Evolutionary conservation across 92 coral and sea anemone species (phyloP), one percentile per base, ranked within the genome.

Genomic region (Actinernus sp.): DNA sequence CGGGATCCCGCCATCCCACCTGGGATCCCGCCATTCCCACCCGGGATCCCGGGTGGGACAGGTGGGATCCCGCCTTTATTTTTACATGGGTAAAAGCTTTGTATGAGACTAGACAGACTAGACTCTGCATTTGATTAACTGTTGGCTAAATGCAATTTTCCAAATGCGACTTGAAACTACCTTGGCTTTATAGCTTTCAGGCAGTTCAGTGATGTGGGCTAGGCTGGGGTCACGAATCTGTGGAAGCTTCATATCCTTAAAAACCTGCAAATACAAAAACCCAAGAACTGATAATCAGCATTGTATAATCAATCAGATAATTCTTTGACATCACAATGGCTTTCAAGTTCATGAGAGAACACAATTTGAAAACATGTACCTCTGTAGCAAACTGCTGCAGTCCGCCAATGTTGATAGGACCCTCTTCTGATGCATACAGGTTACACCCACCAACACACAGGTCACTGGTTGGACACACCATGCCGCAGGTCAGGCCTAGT

Each of bases 391-490:
- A 94, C 84, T 94, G 98, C 60, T 94, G 98, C 20, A 94, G 76
- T 9, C 98, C 98, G 25, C 98, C 98, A 43, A 94, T 94, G 68
- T 94, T 94, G 53, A 94, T 94, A 4, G 98, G 98, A 2, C 98
- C 98, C 76, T 94, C 98, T 30, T 94, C 98, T 30, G 94, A 86
- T 49, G 98, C 98, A 61, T 94, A 90, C 58, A 94, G 69, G 58
- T 94, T 94, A 78, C 98, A 94, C 36, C 98, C 98, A 28, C 98
- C 98, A 26, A 94, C 98, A 79, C 98, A 94, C 56, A 94, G 82
- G 56, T 94, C 98, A 68, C 98, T 94, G 8, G 98, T 94, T 13
- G 98, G 98, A 33, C 98, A 94, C 7, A 94, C 98, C 98, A 94
- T 94, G 49, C 98, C 98, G 51, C 98, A 94, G 0, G 98, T 90